Evolutionary conservation across 1,140 invertebrate genomes (phyloP), one percentile per base, ranked within the genome.

Genomic region (Cydia pomonella): DNA sequence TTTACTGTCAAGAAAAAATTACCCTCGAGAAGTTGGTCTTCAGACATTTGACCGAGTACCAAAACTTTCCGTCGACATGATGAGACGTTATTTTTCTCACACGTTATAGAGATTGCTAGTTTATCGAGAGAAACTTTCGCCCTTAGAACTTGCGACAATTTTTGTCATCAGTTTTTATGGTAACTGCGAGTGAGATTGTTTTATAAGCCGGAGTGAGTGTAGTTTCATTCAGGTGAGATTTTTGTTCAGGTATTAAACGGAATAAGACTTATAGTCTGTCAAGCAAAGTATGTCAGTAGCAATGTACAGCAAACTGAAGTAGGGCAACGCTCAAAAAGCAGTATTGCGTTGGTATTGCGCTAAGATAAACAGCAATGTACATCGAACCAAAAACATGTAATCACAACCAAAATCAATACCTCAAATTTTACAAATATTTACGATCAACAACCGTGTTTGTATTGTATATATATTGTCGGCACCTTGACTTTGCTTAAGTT

Each of bases 111-210:
- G 64, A 69, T 69, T 41, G 64, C n/a, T 18, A 38, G 16, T 38
- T 69, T 69, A 69, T 69, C 64, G 27, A 18, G 27, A 38, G 25
- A n/a, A 66, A 69, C 27, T 69, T 69, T 69, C 25, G 7, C 64
- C 64, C 29, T 69, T 38, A 69, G 16, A 18, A 69, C 21, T 69
- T 69, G 64, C 1, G 29, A 69, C 64, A 69, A 69, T 69, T 69
- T 69, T 69, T 69, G 29, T 18, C 64, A 69, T 69, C 64, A 18
- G 27, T 69, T 33, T 69, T 69, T 69, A 69, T 69, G 64, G 18
- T 33, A 33, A 69, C 64, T 69, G 29, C 33, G 33, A 18, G 7
- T n/a, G 5, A 18, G n/a, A 69, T 69, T 69, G 64, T 69, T 69
- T 69, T 69, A 69, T 69, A 69, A 69, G 41, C 16, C n/a, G 2